Evolutionary conservation across 2,888 invertebrate species (phyloP), one percentile per base, ranked within the genome.

Genomic region (Autographa pulchrina): DNA sequence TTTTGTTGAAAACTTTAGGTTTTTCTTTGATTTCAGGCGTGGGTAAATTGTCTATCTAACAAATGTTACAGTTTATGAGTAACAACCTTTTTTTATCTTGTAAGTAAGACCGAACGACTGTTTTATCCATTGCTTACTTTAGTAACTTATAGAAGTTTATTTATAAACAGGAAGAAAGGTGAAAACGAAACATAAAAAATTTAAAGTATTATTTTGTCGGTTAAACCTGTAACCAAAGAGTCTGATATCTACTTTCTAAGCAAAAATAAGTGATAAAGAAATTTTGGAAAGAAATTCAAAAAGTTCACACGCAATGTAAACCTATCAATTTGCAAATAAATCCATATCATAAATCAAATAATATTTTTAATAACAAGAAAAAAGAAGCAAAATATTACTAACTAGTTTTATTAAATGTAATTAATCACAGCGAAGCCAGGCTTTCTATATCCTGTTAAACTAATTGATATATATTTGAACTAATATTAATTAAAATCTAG

Each of bases 401-500:
- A 77, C 65, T 83, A 64, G 74, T 81, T 43, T 82, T 62, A 68
- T 60, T 43, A 66, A n/a, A 59, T 0, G 59, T 62, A 16, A 81
- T 84, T 78, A 66, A 81, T 81, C 73, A 70, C 62, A 25, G 9
- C 4, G 16, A 35, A 13, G n/a, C 35, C 54, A 31, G 59, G 59
- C 83, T 83, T 84, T 83, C 82, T 84, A 86, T 77, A 82, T 85
- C 87, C 83, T 77, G 80, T 62, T 70, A 64, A 5, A 63, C 77
- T 81, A 79, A 81, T 84, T 77, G 75, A 77, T 82, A 69, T 78
- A 72, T 25, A 13, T 56, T 59, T 70, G 35, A 71, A 60, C 61
- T 72, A 58, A 72, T 69, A 72, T 80, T 86, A 86, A 82, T 86
- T 84, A 80, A 78, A 71, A 69, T 69, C 48, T 48, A 48, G 48